Evolutionary conservation across 2,113 vertebrate genomes (phyloP).

Genomic region (Chloroceryle aenea): DNA sequence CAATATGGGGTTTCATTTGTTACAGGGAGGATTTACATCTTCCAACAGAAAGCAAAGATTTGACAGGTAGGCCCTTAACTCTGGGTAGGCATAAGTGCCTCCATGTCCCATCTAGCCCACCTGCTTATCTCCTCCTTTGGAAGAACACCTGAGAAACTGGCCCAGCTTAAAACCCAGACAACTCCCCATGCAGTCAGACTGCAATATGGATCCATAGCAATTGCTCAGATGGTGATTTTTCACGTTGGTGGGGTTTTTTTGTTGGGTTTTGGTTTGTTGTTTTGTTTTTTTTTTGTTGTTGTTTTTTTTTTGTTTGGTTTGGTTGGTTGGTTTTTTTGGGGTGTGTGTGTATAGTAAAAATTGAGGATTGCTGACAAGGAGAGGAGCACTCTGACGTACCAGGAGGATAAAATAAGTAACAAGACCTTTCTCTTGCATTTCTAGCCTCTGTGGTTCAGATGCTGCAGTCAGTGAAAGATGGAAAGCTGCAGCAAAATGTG

Average conservation of each 20-base stretch:
- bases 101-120: background rate
- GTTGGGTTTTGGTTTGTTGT: too few species aligned
- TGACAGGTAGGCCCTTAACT: background rate
- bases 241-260: too few species aligned
- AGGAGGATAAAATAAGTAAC: background rate
- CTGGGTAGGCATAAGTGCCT: background rate
- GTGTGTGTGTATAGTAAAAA: background rate
- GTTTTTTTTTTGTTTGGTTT: too few species aligned
- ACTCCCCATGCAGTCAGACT: background rate
- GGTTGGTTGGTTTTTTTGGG: too few species aligned
- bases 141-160: background rate
- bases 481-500: slow-evolving; percentile 78
- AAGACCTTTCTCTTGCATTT: background rate
- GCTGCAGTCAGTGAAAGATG: slow-evolving; percentile 77
- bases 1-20: background rate
- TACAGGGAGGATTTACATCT: background rate
- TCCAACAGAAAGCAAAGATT: background rate
- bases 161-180: background rate
- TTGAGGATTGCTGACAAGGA: background rate
- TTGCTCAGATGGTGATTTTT: background rate
- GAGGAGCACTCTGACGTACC: background rate
- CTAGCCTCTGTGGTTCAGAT: slow-evolving; percentile 82
- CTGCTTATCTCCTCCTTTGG: background rate
- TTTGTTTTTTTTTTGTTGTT: too few species aligned
- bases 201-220: background rate